Conservation (phyloP, 1,140 invertebrate genomes). For the Teleogryllus occipitalis region DNA sequence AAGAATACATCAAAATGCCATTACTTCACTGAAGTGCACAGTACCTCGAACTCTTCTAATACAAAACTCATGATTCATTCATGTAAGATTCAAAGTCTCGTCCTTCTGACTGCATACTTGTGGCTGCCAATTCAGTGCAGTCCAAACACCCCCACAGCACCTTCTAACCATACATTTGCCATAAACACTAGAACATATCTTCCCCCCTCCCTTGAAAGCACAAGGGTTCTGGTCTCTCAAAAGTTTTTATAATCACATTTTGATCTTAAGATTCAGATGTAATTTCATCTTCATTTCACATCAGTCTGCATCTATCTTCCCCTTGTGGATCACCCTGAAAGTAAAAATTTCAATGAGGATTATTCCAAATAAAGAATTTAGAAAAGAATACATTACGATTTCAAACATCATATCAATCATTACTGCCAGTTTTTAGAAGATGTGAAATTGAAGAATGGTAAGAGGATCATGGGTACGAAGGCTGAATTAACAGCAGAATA, state of each 20-base stretch:
- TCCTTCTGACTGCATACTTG: not conserved
- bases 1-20: not conserved
- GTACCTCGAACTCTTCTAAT: not conserved
- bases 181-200: not conserved
- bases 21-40: not conserved
- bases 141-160: slow-evolving; percentile 2
- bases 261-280: not conserved
- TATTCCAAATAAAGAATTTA: slow-evolving; percentile 15
- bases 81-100: not conserved
- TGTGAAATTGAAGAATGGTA: not conserved
- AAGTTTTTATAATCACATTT: not conserved
- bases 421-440: not conserved
- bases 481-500: not conserved
- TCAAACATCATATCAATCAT: slow-evolving; percentile 8
- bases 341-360: slow-evolving; percentile 28
- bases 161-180: not conserved
- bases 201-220: not conserved
- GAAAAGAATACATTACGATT: not conserved
- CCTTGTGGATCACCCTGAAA: slow-evolving; percentile 48
- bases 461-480: not conserved
- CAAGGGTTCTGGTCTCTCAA: not conserved
- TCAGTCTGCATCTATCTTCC: slow-evolving; percentile 49
- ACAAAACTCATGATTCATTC: not conserved
- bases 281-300: slow-evolving; percentile 39
- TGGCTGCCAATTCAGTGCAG: not conserved